Percentiles rank a stretch among this genome's conserved stretches.
phyloP scores from a whole-genome alignment of 1,140 invertebrate species.

The Nylanderia fulva region DNA sequence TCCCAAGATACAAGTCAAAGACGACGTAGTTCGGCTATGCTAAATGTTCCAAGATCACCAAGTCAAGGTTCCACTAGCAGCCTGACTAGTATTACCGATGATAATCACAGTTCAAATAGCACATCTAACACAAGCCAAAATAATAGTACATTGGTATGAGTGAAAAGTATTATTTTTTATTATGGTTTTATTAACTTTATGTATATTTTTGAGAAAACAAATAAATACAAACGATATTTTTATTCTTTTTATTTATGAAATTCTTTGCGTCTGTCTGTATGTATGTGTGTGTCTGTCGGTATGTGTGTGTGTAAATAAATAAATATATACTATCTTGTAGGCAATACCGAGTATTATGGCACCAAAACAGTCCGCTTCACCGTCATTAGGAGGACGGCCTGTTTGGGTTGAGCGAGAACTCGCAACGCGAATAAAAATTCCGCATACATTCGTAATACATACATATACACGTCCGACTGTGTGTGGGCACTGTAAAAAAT shows the following conservation, averaged over 20 bases:
- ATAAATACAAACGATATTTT: constrained; percentile 50
- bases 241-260: constrained; percentile 47
- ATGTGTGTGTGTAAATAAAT: background rate
- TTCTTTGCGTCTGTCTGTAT: background rate
- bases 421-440: constrained; percentile 92
- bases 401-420: constrained; percentile 92
- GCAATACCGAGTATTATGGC: constrained; percentile 82
- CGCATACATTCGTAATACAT: constrained; percentile 96
- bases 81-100: constrained; percentile 83
- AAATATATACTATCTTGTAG: constrained; percentile 68
- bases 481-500: constrained; percentile 97
- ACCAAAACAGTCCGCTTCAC: constrained; percentile 88
- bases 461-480: constrained; percentile 98
- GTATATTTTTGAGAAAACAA: background rate
- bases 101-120: constrained; percentile 83
- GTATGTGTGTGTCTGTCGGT: background rate
- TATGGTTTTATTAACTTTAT: constrained; percentile 21
- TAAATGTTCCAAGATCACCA: constrained; percentile 90
- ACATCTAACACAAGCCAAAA: constrained; percentile 83
- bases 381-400: constrained; percentile 91
- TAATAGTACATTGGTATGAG: constrained; percentile 82
- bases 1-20: constrained; percentile 86
- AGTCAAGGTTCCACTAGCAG: constrained; percentile 87
- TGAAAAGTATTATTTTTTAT: background rate
- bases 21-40: constrained; percentile 87